phyloP scores from a whole-genome alignment of 2,888 invertebrate genomes.

The Schrankia costaestrigalis region DNA sequence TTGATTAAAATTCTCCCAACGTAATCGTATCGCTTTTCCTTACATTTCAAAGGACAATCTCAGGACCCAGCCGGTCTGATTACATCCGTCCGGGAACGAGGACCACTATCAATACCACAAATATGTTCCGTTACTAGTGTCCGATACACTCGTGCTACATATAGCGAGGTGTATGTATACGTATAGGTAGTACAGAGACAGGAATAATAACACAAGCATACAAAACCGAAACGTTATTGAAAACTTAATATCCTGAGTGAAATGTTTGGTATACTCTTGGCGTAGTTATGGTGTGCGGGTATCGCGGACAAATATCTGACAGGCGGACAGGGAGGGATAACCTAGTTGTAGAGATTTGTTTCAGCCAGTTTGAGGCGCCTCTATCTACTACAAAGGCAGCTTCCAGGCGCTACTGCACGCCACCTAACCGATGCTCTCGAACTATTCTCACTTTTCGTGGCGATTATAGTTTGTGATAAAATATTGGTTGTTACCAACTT shows the following conservation, averaged over 20 bases:
- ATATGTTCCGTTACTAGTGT: no score
- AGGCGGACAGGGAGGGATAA: conserved; percentile 42
- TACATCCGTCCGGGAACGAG: no score
- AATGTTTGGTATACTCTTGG: conserved; percentile 22
- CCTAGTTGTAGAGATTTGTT: conserved; percentile 48
- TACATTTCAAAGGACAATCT: no score
- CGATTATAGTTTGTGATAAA: neutral
- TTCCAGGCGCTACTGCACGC: conserved; percentile 15
- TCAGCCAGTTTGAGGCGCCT: conserved; percentile 41
- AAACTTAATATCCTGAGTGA: conserved; percentile 45
- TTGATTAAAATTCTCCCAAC: no score
- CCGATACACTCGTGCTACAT: no score
- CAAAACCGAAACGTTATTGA: conserved; percentile 38
- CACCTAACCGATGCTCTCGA: neutral
- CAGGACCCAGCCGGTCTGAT: no score
- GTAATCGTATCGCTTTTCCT: no score
- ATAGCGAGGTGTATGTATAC: no score
- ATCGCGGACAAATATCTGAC: conserved; percentile 43
- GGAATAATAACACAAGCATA: no score
- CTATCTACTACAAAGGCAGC: conserved; percentile 30
- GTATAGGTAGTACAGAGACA: no score
- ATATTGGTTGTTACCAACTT: no score
- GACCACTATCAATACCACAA: no score
- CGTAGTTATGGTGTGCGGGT: conserved; percentile 27
- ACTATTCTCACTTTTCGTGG: conserved; percentile 2